A percentile compares a stretch with the other conserved stretches of the same genome.
phyloP scores from a whole-genome alignment of 2,113 vertebrate species.

The Toxotes chatareus region DNA sequence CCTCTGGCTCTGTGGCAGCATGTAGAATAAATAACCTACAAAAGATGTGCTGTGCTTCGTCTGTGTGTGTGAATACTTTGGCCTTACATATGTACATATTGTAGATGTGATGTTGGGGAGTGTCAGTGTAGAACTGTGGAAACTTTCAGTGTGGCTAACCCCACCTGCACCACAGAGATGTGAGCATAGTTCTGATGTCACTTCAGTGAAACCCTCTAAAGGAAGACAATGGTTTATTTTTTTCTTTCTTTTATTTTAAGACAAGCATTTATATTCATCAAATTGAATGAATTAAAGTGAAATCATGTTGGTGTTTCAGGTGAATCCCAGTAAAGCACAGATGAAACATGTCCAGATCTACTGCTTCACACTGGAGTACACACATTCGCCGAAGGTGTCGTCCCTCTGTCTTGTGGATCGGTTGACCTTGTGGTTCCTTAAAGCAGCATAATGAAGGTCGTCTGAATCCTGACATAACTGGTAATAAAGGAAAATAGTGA shows the following conservation, averaged over 20 bases:
- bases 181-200: not conserved
- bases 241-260: not conserved
- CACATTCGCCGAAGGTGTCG: not conserved
- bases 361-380: constrained; percentile 49
- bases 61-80: not conserved
- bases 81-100: too few species aligned
- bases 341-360: constrained; percentile 7
- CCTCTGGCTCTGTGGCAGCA: not conserved
- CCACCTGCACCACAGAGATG: not conserved
- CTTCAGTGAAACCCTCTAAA: too few species aligned
- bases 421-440: not conserved
- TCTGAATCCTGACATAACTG: constrained; percentile 26
- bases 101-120: not conserved
- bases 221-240: too few species aligned
- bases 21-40: not conserved
- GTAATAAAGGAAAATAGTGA: not conserved
- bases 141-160: not conserved
- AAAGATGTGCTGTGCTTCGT: not conserved
- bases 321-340: too few species aligned
- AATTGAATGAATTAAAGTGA: not conserved
- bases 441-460: constrained; percentile 50
- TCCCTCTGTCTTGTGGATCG: not conserved
- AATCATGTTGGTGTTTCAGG: too few species aligned
- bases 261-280: not conserved
- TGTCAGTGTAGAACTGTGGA: not conserved